phyloP scores from a whole-genome alignment of 2,888 invertebrate genomes.

The Meteorus cinctellus region DNA sequence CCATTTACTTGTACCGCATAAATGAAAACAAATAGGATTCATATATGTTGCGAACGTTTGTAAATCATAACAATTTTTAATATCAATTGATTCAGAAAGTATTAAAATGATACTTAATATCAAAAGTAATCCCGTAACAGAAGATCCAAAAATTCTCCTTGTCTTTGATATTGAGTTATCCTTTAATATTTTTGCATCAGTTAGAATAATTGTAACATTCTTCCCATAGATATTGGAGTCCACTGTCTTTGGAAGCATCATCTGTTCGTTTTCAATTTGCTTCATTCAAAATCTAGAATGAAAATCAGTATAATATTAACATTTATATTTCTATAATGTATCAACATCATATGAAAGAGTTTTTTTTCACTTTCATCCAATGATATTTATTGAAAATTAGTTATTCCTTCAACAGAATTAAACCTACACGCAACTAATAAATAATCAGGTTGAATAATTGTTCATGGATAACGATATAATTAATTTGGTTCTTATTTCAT shows the following conservation, averaged over 20 bases:
- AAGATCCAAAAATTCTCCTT: slow-evolving; percentile 43
- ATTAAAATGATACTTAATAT: slow-evolving; percentile 45
- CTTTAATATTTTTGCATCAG: slow-evolving; percentile 53
- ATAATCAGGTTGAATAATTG: no score
- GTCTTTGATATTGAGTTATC: slow-evolving; percentile 40
- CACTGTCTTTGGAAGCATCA: neutral
- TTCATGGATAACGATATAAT: no score
- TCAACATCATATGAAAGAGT: no score
- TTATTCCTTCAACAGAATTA: no score
- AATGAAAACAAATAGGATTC: slow-evolving; percentile 53
- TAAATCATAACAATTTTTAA: slow-evolving; percentile 46
- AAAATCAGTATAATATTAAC: neutral
- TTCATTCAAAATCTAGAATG: neutral
- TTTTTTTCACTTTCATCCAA: no score
- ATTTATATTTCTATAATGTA: no score
- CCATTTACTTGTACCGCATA: slow-evolving; percentile 57
- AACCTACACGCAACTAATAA: neutral
- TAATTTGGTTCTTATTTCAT: no score
- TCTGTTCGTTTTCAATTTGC: neutral
- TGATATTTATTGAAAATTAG: no score
- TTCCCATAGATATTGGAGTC: slow-evolving; percentile 46
- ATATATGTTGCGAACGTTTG: slow-evolving; percentile 51
- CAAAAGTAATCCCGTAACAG: slow-evolving; percentile 39
- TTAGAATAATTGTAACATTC: slow-evolving; percentile 45
- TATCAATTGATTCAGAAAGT: slow-evolving; percentile 47